Evolutionary conservation across 2,113 vertebrate species (phyloP), one percentile per base, ranked within the genome.

Genomic region (Collichthys lucidus): DNA sequence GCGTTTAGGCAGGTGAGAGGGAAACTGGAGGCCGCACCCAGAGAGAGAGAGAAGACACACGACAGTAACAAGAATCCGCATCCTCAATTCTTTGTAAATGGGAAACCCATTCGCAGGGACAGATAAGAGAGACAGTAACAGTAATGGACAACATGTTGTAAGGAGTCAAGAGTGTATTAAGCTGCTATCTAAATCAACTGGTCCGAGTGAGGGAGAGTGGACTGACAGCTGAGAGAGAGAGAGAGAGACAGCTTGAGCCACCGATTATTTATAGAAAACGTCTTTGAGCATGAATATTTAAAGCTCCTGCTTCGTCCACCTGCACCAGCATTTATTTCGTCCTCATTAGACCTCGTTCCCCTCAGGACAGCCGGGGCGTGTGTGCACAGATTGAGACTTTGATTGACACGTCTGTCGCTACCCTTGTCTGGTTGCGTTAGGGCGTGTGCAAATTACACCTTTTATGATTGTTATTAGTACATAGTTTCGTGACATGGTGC

Each of bases 351-450:
- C 67, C 17, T 22, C 0, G 15, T 52, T 59, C 31, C 20, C 50
- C 26, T 49, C 20, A 24, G 59, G 62, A 49, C 11, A 29, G 44
- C 17, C 61, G n/a, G 44, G 29, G 26, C 3, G 26, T 29, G 53
- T 44, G 20, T 11, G 5, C n/a, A n/a, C 35, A 57, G 52, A 10
- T 8, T 4, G 14, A 47, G 14, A 47, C 26, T 49, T 57, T 64
- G 70, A 67, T 3, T 66, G 64, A 61, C 71, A 61, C 55, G 12
- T 74, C 55, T 19, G 31, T 69, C 35, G 62, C 24, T 9, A 46
- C 19, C 9, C 63, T 40, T 57, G 46, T 52, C 63, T 40, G 44
- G 62, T n/a, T 65, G 20, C 44, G 5, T 66, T 60, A 10, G 11
- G 59, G 15, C 10, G 5, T 22, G 29, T 31, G 50, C 44, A 31